Evolutionary conservation across 2,888 invertebrate species (phyloP), one percentile per base, ranked within the genome.

Genomic region (Myopa tessellatipennis): DNA sequence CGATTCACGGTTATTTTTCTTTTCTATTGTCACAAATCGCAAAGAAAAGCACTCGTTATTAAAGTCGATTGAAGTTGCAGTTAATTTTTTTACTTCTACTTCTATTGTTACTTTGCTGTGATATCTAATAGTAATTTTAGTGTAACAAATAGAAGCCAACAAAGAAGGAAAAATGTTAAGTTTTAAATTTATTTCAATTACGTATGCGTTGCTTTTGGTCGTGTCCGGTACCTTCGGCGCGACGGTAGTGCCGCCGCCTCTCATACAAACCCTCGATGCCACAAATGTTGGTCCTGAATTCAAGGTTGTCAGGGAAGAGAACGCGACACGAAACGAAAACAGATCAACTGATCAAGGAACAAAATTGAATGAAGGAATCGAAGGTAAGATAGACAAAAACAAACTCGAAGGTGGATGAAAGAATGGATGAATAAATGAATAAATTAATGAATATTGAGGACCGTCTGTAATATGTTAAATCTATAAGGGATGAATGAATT

Each of bases 201-300:
- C 78, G 6, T 34, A 45, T 58, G 55, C 50, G 3, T 58, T 73
- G 6, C 26, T 80, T 38, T 40, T 77, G 70, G 40, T 76, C 63
- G 67, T 73, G 10, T 80, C 34, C 4, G 16, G 74, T 70, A 76
- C 72, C 55, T 75, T 74, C 50, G 78, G 79, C 50, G 81, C 82
- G 2, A 81, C 81, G 8, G 63, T 79, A 3, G 80, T 82, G 12
- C 86, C 87, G 1, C 84, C 85, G n/a, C 84, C 85, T 2, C 4
- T 81, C 26, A 85, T 86, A 58, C 83, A 83, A 52, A 85, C 86
- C 0, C 81, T 84, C 4, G 83, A 84, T 67, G 79, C 82, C 14
- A 81, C 81, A 8, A 85, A 83, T 69, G 83, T 86, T 34, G 87
- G 87, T 45, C 85, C 87, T 1, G 83, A 80, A 77, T 83, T 82